phyloP scores from a whole-genome alignment of 2,797 vertebrate species.

The Smutsia temminckii region DNA sequence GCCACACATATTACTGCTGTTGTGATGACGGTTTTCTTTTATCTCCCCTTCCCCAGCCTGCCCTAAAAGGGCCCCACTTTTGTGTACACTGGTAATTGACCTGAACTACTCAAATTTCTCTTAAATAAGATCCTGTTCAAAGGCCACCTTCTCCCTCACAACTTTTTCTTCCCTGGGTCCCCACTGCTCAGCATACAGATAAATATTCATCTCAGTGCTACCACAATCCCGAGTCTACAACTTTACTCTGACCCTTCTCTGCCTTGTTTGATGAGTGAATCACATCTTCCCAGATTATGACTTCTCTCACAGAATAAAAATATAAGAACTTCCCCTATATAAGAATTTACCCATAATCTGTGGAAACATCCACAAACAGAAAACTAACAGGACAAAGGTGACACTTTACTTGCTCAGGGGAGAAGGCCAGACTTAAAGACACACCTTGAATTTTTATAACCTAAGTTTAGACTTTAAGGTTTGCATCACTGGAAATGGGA shows the following conservation, averaged over 20 bases:
- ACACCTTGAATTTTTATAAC: slow-evolving; percentile 60
- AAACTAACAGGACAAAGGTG: background rate
- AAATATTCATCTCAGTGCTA: rapidly evolving
- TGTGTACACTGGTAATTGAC: background rate
- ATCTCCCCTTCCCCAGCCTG: background rate
- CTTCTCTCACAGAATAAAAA: background rate
- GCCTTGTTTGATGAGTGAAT: background rate
- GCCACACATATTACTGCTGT: background rate
- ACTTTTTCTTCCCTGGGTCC: background rate
- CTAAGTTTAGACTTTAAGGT: slow-evolving; percentile 19
- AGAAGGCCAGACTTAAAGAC: slow-evolving; percentile 60
- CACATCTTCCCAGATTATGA: background rate
- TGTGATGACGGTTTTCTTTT: background rate
- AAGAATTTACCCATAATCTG: background rate
- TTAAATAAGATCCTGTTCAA: background rate
- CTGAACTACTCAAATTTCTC: background rate
- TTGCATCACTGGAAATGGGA: slow-evolving; percentile 56
- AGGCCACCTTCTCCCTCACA: background rate
- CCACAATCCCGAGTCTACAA: background rate
- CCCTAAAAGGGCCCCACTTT: background rate
- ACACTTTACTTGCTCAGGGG: background rate
- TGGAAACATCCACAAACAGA: slow-evolving; percentile 4
- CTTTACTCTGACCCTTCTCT: background rate
- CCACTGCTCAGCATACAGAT: background rate
- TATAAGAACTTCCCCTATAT: background rate